phyloP scores from a whole-genome alignment of 2,113 vertebrate genomes.

The Caranx melampygus region DNA sequence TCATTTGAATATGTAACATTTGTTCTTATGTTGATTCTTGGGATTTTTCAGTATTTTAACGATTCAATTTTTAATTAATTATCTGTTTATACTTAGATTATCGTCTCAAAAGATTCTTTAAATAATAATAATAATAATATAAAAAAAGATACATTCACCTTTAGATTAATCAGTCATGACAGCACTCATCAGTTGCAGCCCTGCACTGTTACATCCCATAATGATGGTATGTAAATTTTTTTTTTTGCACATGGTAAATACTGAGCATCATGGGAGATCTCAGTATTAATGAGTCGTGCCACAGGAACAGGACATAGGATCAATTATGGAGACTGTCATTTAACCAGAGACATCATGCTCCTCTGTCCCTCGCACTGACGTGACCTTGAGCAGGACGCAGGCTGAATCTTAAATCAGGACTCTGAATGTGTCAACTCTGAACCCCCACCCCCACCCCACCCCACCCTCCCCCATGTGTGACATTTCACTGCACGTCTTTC shows the following conservation, averaged over 20 bases:
- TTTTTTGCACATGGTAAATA: background rate
- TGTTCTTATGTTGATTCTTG: too few species aligned
- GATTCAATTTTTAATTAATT: background rate
- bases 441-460: background rate
- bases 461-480: background rate
- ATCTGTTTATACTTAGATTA: background rate
- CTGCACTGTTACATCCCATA: background rate
- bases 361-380: background rate
- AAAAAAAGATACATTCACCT: background rate
- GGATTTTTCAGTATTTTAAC: background rate
- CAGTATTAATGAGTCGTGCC: background rate
- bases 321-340: background rate
- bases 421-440: background rate
- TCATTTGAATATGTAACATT: background rate
- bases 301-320: background rate
- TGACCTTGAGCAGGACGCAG: background rate
- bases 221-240: too few species aligned
- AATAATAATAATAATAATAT: background rate
- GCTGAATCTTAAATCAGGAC: conserved; percentile 4
- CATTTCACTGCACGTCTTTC: background rate
- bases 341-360: background rate
- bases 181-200: background rate
- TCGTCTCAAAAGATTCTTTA: background rate
- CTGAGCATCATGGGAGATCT: conserved; percentile 4
- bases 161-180: background rate